Evolutionary conservation across 2,888 invertebrate genomes (phyloP).

Genomic region (Trichogramma evanescens): DNA sequence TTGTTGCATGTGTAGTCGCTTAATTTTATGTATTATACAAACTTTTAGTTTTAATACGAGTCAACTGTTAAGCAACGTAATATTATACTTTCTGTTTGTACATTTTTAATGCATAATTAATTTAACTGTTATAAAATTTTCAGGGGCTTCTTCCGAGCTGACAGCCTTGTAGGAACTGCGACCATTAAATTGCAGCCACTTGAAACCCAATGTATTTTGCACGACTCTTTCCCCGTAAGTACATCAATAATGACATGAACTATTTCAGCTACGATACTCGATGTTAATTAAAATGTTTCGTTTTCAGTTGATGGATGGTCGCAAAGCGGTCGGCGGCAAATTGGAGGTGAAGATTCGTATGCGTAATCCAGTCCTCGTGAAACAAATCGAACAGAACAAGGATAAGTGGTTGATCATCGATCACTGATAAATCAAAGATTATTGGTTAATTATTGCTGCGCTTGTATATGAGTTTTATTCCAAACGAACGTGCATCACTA

Average conservation of each 20-base stretch:
- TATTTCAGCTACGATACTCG: not conserved
- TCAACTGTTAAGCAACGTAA: slow-evolving; percentile 32
- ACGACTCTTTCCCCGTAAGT: slow-evolving; percentile 90
- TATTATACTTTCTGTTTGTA: slow-evolving; percentile 5
- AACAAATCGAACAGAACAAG: slow-evolving; percentile 78
- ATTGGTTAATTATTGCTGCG: too few species aligned
- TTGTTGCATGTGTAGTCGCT: not conserved
- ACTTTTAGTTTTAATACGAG: slow-evolving; percentile 24
- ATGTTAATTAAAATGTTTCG: not conserved
- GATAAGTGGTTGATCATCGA: slow-evolving; percentile 92
- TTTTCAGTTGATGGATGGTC: slow-evolving; percentile 78
- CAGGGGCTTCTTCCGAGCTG: slow-evolving; percentile 90
- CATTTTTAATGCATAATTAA: not conserved
- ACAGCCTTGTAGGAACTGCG: slow-evolving; percentile 75
- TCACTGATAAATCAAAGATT: slow-evolving; percentile 42
- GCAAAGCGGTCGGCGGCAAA: slow-evolving; percentile 81
- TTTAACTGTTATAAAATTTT: slow-evolving; percentile 39
- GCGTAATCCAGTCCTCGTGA: slow-evolving; percentile 79
- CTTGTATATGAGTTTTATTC: too few species aligned
- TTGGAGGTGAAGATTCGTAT: slow-evolving; percentile 81
- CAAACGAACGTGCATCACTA: too few species aligned
- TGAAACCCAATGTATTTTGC: slow-evolving; percentile 80
- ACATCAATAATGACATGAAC: not conserved
- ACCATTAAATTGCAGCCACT: slow-evolving; percentile 81
- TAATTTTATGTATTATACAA: not conserved